A percentile compares a stretch with the other conserved stretches of the same genome.
Evolutionary conservation across 2,797 vertebrate species (phyloP).

Genomic region (Anas bernieri): DNA sequence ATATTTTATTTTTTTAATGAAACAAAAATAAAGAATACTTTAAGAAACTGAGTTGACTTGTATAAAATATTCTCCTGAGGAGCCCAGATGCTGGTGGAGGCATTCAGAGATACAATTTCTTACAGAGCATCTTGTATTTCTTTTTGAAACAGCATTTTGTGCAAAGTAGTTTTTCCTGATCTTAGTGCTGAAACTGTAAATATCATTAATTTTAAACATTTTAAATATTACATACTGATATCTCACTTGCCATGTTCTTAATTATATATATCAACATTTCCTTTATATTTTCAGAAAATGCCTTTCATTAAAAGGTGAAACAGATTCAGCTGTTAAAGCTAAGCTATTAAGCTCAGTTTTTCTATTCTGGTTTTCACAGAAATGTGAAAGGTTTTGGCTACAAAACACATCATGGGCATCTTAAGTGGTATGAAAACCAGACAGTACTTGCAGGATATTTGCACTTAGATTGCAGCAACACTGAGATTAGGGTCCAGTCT

Average conservation of each 20-base stretch:
- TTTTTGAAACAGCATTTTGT: conserved; percentile 54
- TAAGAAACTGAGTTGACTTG: neutral
- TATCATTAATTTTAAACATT: conserved; percentile 34
- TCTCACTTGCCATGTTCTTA: conserved; percentile 1
- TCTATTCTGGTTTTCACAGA: neutral
- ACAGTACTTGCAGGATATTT: neutral
- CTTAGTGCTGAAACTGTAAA: neutral
- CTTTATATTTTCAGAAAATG: conserved; percentile 40
- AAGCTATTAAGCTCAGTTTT: neutral
- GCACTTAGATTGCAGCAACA: neutral
- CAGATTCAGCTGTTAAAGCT: neutral
- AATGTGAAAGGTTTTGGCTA: neutral
- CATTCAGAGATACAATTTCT: neutral
- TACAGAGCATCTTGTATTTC: neutral
- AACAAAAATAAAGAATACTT: neutral
- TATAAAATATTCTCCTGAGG: neutral
- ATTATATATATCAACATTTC: neutral
- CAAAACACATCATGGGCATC: neutral
- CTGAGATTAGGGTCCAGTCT: neutral
- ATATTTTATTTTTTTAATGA: neutral
- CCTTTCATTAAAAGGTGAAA: conserved; percentile 21
- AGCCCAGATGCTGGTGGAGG: neutral
- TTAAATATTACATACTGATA: conserved; percentile 21
- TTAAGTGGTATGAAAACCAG: neutral
- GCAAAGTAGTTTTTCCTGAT: neutral